A percentile compares a stretch with the other conserved stretches of the same genome.
phyloP scores from a whole-genome alignment of 2,888 invertebrate genomes.

The Pyrrhosoma nymphula region DNA sequence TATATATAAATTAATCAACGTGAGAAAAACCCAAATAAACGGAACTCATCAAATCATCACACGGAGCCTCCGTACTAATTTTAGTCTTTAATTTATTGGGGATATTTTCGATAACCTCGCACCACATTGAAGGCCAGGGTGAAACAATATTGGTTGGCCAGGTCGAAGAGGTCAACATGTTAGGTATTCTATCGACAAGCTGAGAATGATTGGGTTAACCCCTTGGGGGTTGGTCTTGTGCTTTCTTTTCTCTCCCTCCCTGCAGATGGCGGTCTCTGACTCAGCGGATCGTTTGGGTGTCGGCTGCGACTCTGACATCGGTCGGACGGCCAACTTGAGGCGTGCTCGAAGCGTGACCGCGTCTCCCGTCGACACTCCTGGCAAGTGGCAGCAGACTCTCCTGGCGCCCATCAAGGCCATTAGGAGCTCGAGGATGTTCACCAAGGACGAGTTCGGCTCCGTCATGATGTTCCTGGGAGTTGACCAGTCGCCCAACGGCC shows the following conservation, averaged over 20 bases:
- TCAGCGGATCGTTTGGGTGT: slow-evolving; percentile 33
- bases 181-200: no score
- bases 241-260: not conserved
- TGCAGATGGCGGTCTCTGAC: slow-evolving; percentile 53
- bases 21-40: no score
- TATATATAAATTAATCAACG: no score
- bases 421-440: slow-evolving; percentile 37
- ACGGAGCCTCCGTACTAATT: no score
- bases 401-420: slow-evolving; percentile 18
- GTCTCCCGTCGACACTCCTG: slow-evolving; percentile 39
- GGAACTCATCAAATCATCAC: no score
- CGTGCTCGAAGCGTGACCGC: slow-evolving; percentile 47
- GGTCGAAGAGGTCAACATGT: no score
- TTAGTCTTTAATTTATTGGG: no score
- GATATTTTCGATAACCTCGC: no score
- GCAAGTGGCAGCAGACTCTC: slow-evolving; percentile 43
- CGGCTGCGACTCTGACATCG: slow-evolving; percentile 42
- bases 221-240: no score
- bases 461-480: slow-evolving; percentile 43
- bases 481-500: not conserved
- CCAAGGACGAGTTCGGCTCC: slow-evolving; percentile 49
- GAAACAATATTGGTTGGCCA: no score
- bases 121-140: no score
- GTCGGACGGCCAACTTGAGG: not conserved
- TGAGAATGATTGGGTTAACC: no score